phyloP scores from a whole-genome alignment of 2,888 invertebrate genomes.

The Polyommatus iphigenia region DNA sequence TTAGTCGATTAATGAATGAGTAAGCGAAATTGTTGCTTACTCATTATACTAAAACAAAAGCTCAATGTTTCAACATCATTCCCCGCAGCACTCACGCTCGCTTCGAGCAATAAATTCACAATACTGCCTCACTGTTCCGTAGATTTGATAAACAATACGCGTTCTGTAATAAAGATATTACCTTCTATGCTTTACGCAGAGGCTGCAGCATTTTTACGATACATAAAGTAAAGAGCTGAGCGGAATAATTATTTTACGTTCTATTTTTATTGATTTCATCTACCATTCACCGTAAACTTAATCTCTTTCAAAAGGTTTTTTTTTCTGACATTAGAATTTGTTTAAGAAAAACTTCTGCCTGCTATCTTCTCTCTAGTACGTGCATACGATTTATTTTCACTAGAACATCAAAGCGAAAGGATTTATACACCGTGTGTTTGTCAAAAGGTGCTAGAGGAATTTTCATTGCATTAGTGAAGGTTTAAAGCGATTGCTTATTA shows the following conservation, averaged over 20 bases:
- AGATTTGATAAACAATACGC: conserved; percentile 45
- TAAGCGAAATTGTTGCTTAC: conserved; percentile 23
- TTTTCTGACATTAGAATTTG: background rate
- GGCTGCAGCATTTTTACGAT: conserved; percentile 57
- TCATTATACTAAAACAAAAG: conserved; percentile 27
- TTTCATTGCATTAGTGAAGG: conserved; percentile 15
- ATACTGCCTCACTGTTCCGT: conserved; percentile 39
- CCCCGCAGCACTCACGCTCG: conserved; percentile 39
- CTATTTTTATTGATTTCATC: conserved; percentile 26
- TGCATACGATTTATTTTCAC: background rate
- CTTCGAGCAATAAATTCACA: conserved; percentile 50
- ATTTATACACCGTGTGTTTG: background rate
- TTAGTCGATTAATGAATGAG: conserved; percentile 20
- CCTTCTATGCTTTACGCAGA: conserved; percentile 46
- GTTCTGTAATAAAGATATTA: conserved; percentile 48
- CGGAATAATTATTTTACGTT: conserved; percentile 41
- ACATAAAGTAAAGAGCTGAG: conserved; percentile 57
- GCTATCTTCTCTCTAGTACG: background rate
- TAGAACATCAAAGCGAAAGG: conserved; percentile 10
- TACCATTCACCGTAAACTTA: background rate
- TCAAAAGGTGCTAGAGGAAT: conserved; percentile 15
- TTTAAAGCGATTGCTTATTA: conserved; percentile 50
- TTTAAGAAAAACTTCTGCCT: background rate
- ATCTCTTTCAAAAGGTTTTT: background rate
- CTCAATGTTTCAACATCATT: background rate